Conservation (phyloP, 23 tunicate genomes). For the Styela clava region DNA sequence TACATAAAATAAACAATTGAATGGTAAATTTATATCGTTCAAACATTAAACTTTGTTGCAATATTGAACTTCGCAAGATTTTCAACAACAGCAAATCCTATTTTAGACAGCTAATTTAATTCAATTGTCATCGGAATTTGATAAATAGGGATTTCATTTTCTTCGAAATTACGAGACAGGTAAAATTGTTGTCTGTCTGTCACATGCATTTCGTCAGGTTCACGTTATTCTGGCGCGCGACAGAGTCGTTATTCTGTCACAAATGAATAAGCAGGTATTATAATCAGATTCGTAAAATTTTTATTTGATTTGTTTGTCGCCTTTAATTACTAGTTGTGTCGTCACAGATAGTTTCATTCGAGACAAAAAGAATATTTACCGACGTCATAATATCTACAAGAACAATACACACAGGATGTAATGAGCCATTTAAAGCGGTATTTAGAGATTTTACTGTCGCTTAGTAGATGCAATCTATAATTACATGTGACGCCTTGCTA, state of each 20-base stretch:
- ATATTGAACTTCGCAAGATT: too few species aligned
- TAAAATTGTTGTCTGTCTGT: too few species aligned
- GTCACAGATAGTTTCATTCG: not conserved
- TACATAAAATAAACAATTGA: too few species aligned
- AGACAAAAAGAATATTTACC: conserved; percentile 14
- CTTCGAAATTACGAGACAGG: too few species aligned
- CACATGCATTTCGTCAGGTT: too few species aligned
- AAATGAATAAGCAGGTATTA: not conserved
- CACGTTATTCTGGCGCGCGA: conserved; percentile 5
- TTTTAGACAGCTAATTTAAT: too few species aligned
- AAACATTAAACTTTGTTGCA: too few species aligned
- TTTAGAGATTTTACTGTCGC: not conserved
- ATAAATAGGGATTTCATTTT: too few species aligned
- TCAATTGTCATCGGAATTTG: too few species aligned
- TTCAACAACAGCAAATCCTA: too few species aligned
- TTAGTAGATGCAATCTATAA: not conserved
- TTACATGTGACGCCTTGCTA: not conserved
- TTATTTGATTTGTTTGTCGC: conserved; percentile 1
- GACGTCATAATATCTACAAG: not conserved
- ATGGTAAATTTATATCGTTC: too few species aligned
- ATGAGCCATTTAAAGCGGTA: not conserved
- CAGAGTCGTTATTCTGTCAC: not conserved
- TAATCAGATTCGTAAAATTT: not conserved
- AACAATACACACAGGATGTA: not conserved
- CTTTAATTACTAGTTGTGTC: conserved; percentile 5